Evolutionary conservation across 2,113 vertebrate species (phyloP).

Genomic region (Microcebus murinus): DNA sequence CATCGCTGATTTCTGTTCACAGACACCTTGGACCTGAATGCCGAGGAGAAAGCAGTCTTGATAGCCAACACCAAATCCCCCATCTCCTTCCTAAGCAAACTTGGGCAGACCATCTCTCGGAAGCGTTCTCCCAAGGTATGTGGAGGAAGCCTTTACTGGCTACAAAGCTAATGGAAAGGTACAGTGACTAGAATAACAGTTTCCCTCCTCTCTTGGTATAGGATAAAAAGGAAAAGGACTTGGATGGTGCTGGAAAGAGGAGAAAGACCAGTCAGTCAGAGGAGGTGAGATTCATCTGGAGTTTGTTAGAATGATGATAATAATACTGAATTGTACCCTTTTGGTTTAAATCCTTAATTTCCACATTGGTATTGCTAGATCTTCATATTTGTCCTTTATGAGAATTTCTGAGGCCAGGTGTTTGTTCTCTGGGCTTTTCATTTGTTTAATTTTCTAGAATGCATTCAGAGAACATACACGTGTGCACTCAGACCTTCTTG

Average conservation of each 20-base stretch:
- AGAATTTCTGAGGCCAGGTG: background rate
- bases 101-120: slow-evolving; percentile 97
- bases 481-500: background rate
- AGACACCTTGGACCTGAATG: slow-evolving; percentile 93
- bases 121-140: slow-evolving; percentile 96
- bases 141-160: fast-evolving
- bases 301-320: background rate
- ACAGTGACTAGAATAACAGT: background rate
- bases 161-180: background rate
- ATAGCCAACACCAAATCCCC: slow-evolving; percentile 96
- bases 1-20: slow-evolving; percentile 51
- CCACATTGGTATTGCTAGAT: background rate
- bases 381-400: background rate
- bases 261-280: slow-evolving; percentile 97
- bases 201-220: slow-evolving; percentile 70
- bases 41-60: slow-evolving; percentile 94
- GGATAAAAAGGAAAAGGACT: slow-evolving; percentile 98
- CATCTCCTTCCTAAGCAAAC: slow-evolving; percentile 98
- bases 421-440: background rate
- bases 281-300: slow-evolving; percentile 89
- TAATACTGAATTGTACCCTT: background rate
- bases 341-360: background rate
- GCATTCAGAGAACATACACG: background rate
- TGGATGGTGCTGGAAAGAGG: slow-evolving; percentile 94
- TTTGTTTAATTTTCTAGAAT: background rate